phyloP scores from a whole-genome alignment of 1,140 invertebrate species.

The Caenorhabditis tropicalis region DNA sequence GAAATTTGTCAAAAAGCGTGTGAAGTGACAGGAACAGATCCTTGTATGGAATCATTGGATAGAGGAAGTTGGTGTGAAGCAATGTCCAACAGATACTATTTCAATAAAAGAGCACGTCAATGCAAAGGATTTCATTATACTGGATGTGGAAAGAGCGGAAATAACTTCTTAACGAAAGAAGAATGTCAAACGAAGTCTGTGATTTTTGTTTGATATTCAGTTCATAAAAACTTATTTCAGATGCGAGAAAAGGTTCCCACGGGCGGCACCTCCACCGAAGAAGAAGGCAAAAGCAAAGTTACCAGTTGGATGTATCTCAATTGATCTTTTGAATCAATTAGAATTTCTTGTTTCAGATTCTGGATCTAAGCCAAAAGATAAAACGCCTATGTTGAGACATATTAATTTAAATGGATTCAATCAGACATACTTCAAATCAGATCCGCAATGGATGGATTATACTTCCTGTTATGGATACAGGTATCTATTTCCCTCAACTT shows the following conservation, averaged over 20 bases:
- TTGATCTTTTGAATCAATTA: no score
- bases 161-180: conserved; percentile 61
- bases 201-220: neutral
- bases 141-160: conserved; percentile 65
- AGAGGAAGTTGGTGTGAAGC: conserved; percentile 66
- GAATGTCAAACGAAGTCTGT: conserved; percentile 60
- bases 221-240: neutral
- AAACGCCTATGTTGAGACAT: conserved; percentile 55
- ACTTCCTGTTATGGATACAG: conserved; percentile 52
- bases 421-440: conserved; percentile 54
- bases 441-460: conserved; percentile 59
- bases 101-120: conserved; percentile 57
- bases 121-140: conserved; percentile 70
- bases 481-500: neutral
- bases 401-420: conserved; percentile 51
- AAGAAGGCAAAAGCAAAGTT: conserved; percentile 17
- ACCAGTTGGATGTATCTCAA: conserved; percentile 31
- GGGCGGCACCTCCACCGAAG: conserved; percentile 3
- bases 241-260: conserved; percentile 45
- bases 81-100: conserved; percentile 68
- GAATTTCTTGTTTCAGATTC: no score
- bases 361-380: conserved; percentile 51
- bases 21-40: conserved; percentile 64
- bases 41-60: conserved; percentile 62
- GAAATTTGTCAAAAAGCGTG: conserved; percentile 66